A percentile compares a stretch with the other conserved stretches of the same genome.
These are phyloP conservation scores for Epinephelus coioides DNA, from an alignment of 2,797 vertebrate species.

Conservation along the genomic window DNA sequence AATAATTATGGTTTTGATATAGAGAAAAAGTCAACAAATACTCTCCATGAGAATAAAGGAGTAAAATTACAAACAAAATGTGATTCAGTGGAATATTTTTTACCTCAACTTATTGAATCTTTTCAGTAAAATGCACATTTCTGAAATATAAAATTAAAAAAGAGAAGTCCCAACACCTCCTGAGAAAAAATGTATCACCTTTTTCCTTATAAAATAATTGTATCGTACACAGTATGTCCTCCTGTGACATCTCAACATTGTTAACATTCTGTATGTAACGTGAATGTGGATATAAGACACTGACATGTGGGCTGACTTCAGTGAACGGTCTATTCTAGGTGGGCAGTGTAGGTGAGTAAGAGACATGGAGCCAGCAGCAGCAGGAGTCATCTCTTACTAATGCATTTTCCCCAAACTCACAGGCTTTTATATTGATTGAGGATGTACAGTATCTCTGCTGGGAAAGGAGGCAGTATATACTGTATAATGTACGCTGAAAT, in stretches of 20 bases:
- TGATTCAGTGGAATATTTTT: neutral
- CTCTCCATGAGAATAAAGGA: neutral
- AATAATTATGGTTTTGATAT: neutral
- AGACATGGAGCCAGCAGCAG: neutral
- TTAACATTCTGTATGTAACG: too few species aligned
- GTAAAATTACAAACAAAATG: neutral
- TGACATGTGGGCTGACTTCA: neutral
- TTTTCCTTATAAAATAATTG: neutral
- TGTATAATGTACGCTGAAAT: neutral
- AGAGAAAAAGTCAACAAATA: neutral
- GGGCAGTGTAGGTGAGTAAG: constrained; percentile 25
- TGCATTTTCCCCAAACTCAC: constrained; percentile 52
- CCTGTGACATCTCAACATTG: neutral
- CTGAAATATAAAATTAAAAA: neutral
- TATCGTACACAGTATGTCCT: neutral
- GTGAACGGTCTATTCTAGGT: neutral
- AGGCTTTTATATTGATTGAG: constrained; percentile 37
- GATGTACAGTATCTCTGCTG: constrained; percentile 40
- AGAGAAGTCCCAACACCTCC: too few species aligned
- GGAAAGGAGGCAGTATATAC: constrained; percentile 20
- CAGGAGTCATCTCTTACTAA: constrained; percentile 56
- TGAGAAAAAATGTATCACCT: neutral
- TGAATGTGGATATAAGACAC: neutral
- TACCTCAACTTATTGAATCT: neutral
- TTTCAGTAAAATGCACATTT: neutral